These are phyloP conservation scores for Butastur rufipennis DNA, from an alignment of 2,113 vertebrate genomes.

Conservation along the genomic window DNA sequence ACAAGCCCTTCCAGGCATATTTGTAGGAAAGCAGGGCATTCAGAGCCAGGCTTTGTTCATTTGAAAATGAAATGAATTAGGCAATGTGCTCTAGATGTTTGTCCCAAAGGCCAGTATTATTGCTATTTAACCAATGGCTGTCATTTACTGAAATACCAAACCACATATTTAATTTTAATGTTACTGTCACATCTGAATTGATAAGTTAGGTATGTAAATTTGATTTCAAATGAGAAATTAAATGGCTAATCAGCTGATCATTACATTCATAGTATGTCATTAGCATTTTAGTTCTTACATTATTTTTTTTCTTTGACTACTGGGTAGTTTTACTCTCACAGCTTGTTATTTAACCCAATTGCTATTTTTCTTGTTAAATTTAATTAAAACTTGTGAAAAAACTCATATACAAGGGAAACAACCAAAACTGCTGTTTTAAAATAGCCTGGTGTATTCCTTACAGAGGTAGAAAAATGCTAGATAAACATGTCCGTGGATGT, in stretches of 20 bases:
- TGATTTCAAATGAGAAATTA: constrained; percentile 45
- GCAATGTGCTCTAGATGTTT: background rate
- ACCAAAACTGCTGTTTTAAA: background rate
- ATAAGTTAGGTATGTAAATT: constrained; percentile 47
- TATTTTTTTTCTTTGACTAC: constrained; percentile 45
- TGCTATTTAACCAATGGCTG: constrained; percentile 42
- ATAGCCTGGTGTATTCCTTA: background rate
- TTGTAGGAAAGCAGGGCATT: background rate
- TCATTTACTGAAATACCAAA: constrained; percentile 53
- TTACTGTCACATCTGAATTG: constrained; percentile 32
- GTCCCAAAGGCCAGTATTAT: constrained; percentile 45
- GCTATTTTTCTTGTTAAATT: constrained; percentile 6
- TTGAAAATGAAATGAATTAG: constrained; percentile 43
- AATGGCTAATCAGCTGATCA: constrained; percentile 46
- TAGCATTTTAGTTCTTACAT: constrained; percentile 2
- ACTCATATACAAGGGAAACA: background rate
- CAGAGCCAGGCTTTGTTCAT: constrained; percentile 4
- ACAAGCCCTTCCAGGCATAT: background rate
- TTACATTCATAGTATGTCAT: background rate
- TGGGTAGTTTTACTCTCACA: background rate
- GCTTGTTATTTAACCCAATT: background rate
- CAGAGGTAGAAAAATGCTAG: background rate
- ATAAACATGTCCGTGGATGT: background rate
- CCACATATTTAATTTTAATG: constrained; percentile 45
- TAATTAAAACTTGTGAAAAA: constrained; percentile 41